phyloP scores from a whole-genome alignment of 2,113 vertebrate species.

The Paracanthobrama guichenoti region DNA sequence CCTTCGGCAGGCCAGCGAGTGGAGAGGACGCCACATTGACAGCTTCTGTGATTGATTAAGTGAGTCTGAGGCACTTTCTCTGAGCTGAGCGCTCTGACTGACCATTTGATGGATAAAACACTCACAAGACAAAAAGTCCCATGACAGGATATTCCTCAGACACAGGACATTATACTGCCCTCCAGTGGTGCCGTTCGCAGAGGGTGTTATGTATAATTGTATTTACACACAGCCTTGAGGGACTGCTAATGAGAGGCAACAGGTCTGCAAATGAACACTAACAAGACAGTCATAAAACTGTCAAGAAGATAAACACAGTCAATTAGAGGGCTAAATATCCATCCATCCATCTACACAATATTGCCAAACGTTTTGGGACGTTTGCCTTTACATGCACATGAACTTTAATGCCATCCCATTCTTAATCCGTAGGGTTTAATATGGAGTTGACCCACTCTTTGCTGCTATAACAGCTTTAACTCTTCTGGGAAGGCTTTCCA shows the following conservation, averaged over 20 bases:
- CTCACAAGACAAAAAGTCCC: slow-evolving; percentile 45
- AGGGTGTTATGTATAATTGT: background rate
- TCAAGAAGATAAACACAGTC: background rate
- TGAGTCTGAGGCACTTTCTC: slow-evolving; percentile 68
- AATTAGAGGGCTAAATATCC: background rate
- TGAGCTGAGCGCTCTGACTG: slow-evolving; percentile 51
- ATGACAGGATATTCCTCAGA: background rate
- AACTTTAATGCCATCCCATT: no score
- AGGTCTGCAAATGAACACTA: background rate
- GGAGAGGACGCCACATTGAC: slow-evolving; percentile 12
- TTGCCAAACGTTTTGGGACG: no score
- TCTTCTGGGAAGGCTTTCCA: no score
- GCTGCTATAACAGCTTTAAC: no score
- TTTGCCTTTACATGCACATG: no score
- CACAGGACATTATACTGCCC: background rate
- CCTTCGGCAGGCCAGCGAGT: slow-evolving; percentile 30
- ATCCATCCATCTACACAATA: no score
- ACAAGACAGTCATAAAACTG: slow-evolving; percentile 27
- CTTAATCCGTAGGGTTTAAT: no score
- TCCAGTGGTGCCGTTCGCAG: background rate
- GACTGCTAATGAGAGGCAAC: slow-evolving; percentile 32
- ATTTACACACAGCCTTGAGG: slow-evolving; percentile 24
- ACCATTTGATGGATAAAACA: slow-evolving; percentile 67
- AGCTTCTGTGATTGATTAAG: slow-evolving; percentile 42
- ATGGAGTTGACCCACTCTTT: no score